Percentiles rank a stretch among this genome's conserved stretches.
These are phyloP conservation scores for Lydus trimaculatus DNA, from an alignment of 2,888 invertebrate species.

Conservation along the genomic window DNA sequence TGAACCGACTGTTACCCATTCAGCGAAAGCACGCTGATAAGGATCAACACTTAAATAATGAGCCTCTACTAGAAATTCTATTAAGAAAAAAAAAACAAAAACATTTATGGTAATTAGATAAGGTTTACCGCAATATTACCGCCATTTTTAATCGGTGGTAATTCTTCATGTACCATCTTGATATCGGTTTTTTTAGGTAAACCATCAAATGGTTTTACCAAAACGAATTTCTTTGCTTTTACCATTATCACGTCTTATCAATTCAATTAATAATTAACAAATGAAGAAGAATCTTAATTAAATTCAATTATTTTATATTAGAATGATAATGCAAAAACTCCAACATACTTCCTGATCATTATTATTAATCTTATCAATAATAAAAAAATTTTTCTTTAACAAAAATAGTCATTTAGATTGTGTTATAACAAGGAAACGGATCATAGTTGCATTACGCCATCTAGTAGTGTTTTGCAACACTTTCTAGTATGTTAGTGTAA, in stretches of 20 bases:
- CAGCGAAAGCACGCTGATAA: conserved; percentile 70
- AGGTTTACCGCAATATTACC: conserved; percentile 62
- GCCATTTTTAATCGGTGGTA: conserved; percentile 71
- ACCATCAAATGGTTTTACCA: conserved; percentile 71
- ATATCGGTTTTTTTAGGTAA: conserved; percentile 72
- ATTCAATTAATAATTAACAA: neutral
- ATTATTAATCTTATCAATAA: too few relatives aligned
- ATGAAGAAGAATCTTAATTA: neutral
- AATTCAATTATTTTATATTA: neutral
- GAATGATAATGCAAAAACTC: too few relatives aligned
- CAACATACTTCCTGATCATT: too few relatives aligned
- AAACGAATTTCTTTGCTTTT: conserved; percentile 69
- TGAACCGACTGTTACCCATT: conserved; percentile 60
- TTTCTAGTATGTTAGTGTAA: too few relatives aligned
- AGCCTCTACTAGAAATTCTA: conserved; percentile 73
- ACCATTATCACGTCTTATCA: conserved; percentile 37
- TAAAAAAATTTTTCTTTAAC: too few relatives aligned
- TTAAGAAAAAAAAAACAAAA: conserved; percentile 39
- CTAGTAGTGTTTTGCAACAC: too few relatives aligned
- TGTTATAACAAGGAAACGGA: too few relatives aligned
- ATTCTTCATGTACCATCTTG: conserved; percentile 70
- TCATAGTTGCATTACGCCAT: too few relatives aligned
- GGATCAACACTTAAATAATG: conserved; percentile 76
- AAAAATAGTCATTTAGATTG: too few relatives aligned
- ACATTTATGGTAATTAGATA: neutral